phyloP scores from a whole-genome alignment of 2,888 invertebrate species.

The Drosophila monieri region DNA sequence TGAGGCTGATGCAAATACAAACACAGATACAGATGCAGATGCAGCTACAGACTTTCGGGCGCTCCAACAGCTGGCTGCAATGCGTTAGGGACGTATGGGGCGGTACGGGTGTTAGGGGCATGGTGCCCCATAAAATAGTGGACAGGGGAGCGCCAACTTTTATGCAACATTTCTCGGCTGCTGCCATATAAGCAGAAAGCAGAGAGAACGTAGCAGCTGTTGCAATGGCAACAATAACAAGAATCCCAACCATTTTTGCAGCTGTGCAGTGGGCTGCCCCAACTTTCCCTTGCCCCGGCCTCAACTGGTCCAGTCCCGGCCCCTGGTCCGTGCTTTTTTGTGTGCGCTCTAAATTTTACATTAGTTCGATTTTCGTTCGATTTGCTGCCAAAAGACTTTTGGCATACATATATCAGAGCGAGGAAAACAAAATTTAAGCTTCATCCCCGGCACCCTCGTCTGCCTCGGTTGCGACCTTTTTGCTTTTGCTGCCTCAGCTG shows the following conservation, averaged over 20 bases:
- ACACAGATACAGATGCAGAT: slow-evolving; percentile 8
- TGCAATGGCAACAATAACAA: slow-evolving; percentile 59
- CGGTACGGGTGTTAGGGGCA: background rate
- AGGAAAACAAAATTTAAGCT: slow-evolving; percentile 30
- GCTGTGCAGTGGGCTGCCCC: slow-evolving; percentile 40
- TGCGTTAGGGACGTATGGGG: background rate
- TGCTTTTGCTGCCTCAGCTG: slow-evolving; percentile 11
- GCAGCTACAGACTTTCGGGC: background rate
- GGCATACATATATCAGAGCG: slow-evolving; percentile 49
- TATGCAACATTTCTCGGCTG: slow-evolving; percentile 67
- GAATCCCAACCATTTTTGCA: slow-evolving; percentile 53
- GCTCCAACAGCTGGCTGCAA: background rate
- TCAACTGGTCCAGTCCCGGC: background rate
- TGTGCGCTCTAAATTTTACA: slow-evolving; percentile 62
- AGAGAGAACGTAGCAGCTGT: slow-evolving; percentile 31
- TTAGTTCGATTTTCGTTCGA: slow-evolving; percentile 78
- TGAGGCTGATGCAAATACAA: background rate
- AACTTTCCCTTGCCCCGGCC: background rate
- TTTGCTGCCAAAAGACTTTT: slow-evolving; percentile 60
- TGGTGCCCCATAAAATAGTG: slow-evolving; percentile 8
- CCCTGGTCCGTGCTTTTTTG: slow-evolving; percentile 7
- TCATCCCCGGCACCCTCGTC: background rate
- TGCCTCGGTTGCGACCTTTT: background rate
- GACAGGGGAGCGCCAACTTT: slow-evolving; percentile 52
- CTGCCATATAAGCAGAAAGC: slow-evolving; percentile 11